Evolutionary conservation across 1,140 invertebrate species (phyloP).

Genomic region (Agraylea sexmaculata): DNA sequence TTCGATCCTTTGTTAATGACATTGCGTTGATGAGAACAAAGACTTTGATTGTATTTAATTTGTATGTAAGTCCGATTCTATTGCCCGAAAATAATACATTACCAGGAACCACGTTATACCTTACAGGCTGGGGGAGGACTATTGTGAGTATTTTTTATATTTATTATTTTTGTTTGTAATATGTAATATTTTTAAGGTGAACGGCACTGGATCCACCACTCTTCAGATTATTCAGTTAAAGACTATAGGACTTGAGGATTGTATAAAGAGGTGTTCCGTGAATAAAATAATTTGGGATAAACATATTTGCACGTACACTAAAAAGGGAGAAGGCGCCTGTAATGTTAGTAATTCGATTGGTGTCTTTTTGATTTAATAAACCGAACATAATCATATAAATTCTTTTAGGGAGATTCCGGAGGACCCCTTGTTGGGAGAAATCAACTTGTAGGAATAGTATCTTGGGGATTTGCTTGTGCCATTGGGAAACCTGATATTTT

Average conservation of each 20-base stretch:
- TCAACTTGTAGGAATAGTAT: conserved; percentile 39
- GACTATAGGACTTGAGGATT: conserved; percentile 28
- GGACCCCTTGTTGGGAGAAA: conserved; percentile 34
- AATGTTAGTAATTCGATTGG: conserved; percentile 25
- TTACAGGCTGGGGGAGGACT: conserved; percentile 47
- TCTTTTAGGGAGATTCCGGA: conserved; percentile 32
- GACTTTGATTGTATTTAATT: conserved; percentile 19
- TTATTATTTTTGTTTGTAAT: background rate
- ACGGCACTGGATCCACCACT: background rate
- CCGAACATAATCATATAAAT: background rate
- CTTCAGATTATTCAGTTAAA: conserved; percentile 28
- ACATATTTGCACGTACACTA: conserved; percentile 41
- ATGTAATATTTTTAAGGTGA: background rate
- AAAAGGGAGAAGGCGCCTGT: conserved; percentile 38
- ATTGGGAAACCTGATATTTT: conserved; percentile 7
- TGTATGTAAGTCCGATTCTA: conserved; percentile 34
- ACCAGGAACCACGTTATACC: conserved; percentile 25
- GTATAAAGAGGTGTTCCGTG: conserved; percentile 22
- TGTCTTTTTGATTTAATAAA: conserved; percentile 2
- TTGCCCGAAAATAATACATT: conserved; percentile 21
- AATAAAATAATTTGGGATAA: conserved; percentile 23
- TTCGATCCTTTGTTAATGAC: conserved; percentile 6
- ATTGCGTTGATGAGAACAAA: conserved; percentile 6
- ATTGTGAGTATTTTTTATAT: conserved; percentile 20
- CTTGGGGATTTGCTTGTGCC: conserved; percentile 38